Evolutionary conservation across 2,888 invertebrate species (phyloP), one percentile per base, ranked within the genome.

Genomic region (Thymelicus acteon): DNA sequence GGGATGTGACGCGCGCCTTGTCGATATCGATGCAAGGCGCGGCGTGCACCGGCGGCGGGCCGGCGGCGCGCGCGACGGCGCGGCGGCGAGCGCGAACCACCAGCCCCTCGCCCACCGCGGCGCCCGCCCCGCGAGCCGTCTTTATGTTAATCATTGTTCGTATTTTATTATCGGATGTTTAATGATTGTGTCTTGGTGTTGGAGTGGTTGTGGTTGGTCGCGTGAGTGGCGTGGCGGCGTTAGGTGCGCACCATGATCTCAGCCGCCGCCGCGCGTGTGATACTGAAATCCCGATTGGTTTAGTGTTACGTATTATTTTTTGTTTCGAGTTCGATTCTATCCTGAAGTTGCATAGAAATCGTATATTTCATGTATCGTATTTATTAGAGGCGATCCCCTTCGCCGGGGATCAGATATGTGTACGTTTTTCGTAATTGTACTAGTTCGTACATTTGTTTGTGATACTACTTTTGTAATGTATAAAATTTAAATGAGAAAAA

Each of bases 401-500:
- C 24, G 3, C 10, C 76, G 80, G 86, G 78, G 85, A 77, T 83
- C 85, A 77, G 82, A 82, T 90, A 88, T 89, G 88, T 90, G 89
- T 88, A 90, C 88, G 88, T 89, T 89, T 89, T 88, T 92, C 87
- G 89, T 92, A 91, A 90, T 88, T 91, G 91, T 91, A 92, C 93
- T 92, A 91, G 92, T 91, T 92, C 86, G 93, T 94, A 94, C 93
- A 92, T 93, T 94, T 93, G 91, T 94, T 94, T 94, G 94, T 94
- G 94, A 94, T 94, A 94, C 93, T 94, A 94, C 94, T 91, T 92
- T 92, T 93, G 92, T 93, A 93, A 93, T 93, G 90, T 91, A 91
- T 91, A 91, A 91, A 92, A 86, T 87, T 89, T 87, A 87, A 91
- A 89, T 85, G 88, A 89, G 82, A 85, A 85, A 87, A 85, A 88